phyloP scores from a whole-genome alignment of 2,113 vertebrate genomes.

The Dicentrarchus labrax region DNA sequence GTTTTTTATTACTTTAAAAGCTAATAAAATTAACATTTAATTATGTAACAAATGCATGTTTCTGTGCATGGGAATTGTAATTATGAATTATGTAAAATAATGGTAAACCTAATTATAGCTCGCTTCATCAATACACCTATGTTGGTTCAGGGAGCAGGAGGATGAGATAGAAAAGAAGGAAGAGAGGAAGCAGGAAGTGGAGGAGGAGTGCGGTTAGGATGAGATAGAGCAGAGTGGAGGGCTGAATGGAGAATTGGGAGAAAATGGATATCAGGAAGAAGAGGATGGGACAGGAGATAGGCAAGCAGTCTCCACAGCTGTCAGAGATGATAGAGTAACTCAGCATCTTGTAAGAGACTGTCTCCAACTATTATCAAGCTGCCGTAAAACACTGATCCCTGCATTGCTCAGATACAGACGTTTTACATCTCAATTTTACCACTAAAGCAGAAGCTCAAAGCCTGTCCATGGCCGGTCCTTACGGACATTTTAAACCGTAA shows the following conservation, averaged over 20 bases:
- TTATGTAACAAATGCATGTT: background rate
- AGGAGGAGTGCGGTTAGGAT: constrained; percentile 15
- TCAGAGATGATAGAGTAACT: constrained; percentile 68
- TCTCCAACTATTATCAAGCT: constrained; percentile 61
- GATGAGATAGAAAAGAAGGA: constrained; percentile 1
- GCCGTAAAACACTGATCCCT: constrained; percentile 56
- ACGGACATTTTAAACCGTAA: background rate
- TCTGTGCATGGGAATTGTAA: background rate
- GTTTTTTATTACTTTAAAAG: background rate
- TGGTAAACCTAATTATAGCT: background rate
- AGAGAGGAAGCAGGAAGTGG: background rate
- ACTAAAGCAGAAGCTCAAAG: constrained; percentile 43
- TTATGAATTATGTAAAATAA: too few species aligned
- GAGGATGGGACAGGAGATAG: constrained; percentile 62
- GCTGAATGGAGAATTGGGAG: constrained; percentile 29
- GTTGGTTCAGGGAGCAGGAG: background rate
- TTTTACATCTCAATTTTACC: background rate
- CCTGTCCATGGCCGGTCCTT: background rate
- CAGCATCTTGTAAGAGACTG: constrained; percentile 47
- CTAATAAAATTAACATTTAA: background rate
- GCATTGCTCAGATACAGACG: constrained; percentile 26
- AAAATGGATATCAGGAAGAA: constrained; percentile 50
- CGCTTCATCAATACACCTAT: background rate
- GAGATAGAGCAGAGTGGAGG: constrained; percentile 29
- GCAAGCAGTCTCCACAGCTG: constrained; percentile 69